Base-by-base conservation (phyloP, 2,888 invertebrate genomes). In the Furcula furcula region DNA sequence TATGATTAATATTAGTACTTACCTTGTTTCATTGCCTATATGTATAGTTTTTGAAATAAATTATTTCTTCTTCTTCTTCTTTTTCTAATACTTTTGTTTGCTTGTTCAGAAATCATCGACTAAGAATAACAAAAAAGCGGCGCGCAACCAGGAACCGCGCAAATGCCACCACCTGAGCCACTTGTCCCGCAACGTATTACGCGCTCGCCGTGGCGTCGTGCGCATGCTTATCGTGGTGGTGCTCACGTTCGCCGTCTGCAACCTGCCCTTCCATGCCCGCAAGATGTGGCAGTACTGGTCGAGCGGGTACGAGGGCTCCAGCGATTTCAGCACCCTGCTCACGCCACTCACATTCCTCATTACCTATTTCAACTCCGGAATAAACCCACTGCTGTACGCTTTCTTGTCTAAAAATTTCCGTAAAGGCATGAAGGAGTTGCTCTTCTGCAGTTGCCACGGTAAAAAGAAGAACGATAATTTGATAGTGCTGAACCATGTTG, bases 371-470 rank as follows among this genome's bases (percentile, higher is more conserved):
- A 97, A 97, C 88, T 97, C 96, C 10, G 97, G 94, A 29, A 92
- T 97, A 46, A 97, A 98, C 82, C 97, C 97, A 0, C 86, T 97
- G 31, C 90, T 98, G 5, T 98, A 97, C 80, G 97, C 97, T 2
- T 95, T 97, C 72, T 88, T 97, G 32, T 92, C 92, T 3, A 92
- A 94, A 43, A 94, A 95, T 65, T 96, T 96, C 76, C 91, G 95
- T 34, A 93, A 94, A 65, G 96, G 96, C 11, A 95, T 97, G 93
- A 90, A 92, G 42, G 97, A 97, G 74, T 89, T 96, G 13, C 75
- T 96, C 19, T 89, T 92, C 41, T 95, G 94, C 65, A 85, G 76
- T 35, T 82, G 73, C 35, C 72, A 76, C 13, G 75, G 74, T 0
- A 84, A 85, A 39, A 71, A 73, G 37, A 87, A 85, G 61, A 79